Evolutionary conservation across 2,113 vertebrate genomes (phyloP), one percentile per base, ranked within the genome.

Genomic region (Sapajus apella): DNA sequence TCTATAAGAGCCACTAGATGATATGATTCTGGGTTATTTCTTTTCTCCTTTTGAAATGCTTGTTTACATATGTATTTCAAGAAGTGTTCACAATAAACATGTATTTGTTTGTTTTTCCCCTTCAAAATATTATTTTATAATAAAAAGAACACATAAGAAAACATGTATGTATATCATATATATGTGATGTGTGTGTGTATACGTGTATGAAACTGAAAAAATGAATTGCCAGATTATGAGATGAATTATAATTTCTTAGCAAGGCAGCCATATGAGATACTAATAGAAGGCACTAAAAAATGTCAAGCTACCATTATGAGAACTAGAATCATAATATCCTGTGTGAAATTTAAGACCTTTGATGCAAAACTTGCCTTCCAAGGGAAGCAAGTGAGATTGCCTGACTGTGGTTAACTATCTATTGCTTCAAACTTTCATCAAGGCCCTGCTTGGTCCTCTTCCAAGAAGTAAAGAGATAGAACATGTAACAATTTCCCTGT

Each of bases 1-100:
- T 8, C 64, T 40, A 1, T 21, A 72, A 86, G n/a, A 61, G 40
- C 21, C 64, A 35, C 20, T 72, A 32, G 35, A 52, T 58, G 6
- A 40, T 25, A 70, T 88, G 58, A 52, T 1, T 61, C 13, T 32
- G 43, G 40, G 7, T 50, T 43, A 43, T 43, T 43, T 94, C 73
- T 84, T 93, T 84, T 25, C 47, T 86, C 35, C 17, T 84, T 92
- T 85, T 55, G 45, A 82, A 90, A 91, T 83, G 11, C 58, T 87
- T 92, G 6, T 43, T 81, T 68, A 73, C 27, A 64, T 52, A 43
- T 58, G 80, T 92, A 94, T 91, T 94, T 92, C 43, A 92, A 56
- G 43, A 43, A 84, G 23, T 81, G 20, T 56, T 91, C 37, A 91
- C 14, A 73, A 21, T 40, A 92, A 77, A 12, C 50, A 75, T 25